A percentile compares a stretch with the other conserved stretches of the same genome.
Evolutionary conservation across 2,888 invertebrate species (phyloP).

Genomic region (Macrosiphum euphorbiae): DNA sequence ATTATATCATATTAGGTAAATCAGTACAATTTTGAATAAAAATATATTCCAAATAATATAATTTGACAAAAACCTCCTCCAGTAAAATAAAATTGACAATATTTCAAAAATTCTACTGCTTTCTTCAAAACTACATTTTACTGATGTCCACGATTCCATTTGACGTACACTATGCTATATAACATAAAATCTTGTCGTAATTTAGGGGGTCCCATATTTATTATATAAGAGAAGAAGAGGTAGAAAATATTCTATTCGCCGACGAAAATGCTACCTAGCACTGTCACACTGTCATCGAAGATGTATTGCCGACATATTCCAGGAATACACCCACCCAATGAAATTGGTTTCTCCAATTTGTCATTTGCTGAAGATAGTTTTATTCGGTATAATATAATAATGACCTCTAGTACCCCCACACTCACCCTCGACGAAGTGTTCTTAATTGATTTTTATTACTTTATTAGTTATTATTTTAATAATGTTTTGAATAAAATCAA

Average conservation of each 20-base stretch:
- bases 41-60: not conserved
- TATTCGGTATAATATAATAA: not conserved
- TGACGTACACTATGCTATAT: not conserved
- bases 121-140: not conserved
- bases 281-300: slow-evolving; percentile 20
- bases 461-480: not conserved
- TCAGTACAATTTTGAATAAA: not conserved
- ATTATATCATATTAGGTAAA: too few species aligned
- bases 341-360: slow-evolving; percentile 50
- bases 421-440: not conserved
- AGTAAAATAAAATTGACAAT: too few species aligned
- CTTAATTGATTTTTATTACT: not conserved
- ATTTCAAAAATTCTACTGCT: not conserved
- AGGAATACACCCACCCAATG: not conserved
- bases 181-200: slow-evolving; percentile 8
- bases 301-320: slow-evolving; percentile 31
- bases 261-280: not conserved
- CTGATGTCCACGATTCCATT: not conserved
- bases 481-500: not conserved
- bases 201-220: not conserved
- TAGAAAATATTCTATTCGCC: not conserved
- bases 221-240: not conserved
- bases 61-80: not conserved
- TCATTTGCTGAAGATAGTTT: not conserved
- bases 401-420: not conserved